Evolutionary conservation across 2,888 invertebrate genomes (phyloP).

Genomic region (Ommatoiulus sabulosus): DNA sequence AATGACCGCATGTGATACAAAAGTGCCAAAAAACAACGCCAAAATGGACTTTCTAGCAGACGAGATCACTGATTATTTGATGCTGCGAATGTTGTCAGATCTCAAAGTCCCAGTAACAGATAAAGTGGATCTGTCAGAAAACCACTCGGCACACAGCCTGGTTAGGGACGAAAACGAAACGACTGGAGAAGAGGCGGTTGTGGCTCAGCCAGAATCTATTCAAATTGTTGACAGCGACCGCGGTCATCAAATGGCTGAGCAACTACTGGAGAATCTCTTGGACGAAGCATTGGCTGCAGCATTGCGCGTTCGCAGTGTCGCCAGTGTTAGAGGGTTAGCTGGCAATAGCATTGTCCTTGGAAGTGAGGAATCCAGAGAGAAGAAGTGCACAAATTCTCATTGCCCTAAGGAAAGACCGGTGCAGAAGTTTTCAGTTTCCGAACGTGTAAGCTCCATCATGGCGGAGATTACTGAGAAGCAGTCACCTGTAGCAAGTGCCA

Average conservation of each 20-base stretch:
- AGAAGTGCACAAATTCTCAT: background rate
- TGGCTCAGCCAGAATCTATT: no score
- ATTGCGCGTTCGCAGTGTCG: background rate
- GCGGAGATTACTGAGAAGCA: constrained; percentile 51
- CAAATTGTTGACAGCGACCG: background rate
- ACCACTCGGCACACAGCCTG: no score
- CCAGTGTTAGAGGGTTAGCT: background rate
- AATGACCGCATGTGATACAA: background rate
- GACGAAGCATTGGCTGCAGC: background rate
- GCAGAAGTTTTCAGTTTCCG: constrained; percentile 38
- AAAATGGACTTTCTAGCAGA: background rate
- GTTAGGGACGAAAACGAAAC: no score
- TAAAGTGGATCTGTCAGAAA: no score
- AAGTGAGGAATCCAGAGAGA: background rate
- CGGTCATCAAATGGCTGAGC: background rate
- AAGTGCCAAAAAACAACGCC: background rate
- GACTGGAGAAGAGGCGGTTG: no score
- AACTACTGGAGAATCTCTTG: background rate
- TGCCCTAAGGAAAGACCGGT: background rate
- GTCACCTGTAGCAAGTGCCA: background rate
- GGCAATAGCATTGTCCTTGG: background rate
- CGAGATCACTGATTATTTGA: background rate
- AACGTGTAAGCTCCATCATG: constrained; percentile 56
- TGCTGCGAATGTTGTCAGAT: background rate
- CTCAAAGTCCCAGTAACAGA: no score